Conservation (phyloP, 2,797 vertebrate genomes). For the Chelmon rostratus region DNA sequence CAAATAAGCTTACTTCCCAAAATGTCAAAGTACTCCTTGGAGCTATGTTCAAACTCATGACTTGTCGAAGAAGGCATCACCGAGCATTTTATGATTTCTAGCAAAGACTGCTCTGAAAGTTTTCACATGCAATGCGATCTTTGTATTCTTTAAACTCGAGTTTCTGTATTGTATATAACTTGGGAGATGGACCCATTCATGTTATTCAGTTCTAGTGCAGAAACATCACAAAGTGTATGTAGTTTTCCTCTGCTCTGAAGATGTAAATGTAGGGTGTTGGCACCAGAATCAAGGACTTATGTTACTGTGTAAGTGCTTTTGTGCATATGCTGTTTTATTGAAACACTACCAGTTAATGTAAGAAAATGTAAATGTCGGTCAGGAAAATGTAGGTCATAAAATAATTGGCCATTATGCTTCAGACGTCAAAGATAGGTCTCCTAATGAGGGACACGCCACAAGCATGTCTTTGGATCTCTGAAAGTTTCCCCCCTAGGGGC, state of each 20-base stretch:
- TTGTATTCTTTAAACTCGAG: constrained; percentile 21
- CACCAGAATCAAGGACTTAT: background rate
- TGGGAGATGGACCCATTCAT: constrained; percentile 30
- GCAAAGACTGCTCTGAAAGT: background rate
- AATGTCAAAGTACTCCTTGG: constrained; percentile 6
- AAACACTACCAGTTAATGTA: constrained; percentile 21
- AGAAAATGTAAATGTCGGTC: constrained; percentile 18
- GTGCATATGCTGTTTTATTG: constrained; percentile 20
- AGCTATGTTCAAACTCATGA: background rate
- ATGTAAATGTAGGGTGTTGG: constrained; percentile 14
- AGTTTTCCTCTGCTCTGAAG: background rate
- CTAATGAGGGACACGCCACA: constrained; percentile 55
- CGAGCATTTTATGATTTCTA: constrained; percentile 9
- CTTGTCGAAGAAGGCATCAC: background rate
- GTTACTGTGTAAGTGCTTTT: background rate
- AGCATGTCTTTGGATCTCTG: constrained; percentile 34
- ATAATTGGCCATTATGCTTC: constrained; percentile 43
- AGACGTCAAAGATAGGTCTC: constrained; percentile 38
- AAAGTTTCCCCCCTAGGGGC: constrained; percentile 50
- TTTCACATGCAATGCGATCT: constrained; percentile 1
- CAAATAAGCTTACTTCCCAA: background rate
- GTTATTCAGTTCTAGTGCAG: constrained; percentile 14
- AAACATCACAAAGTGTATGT: constrained; percentile 11
- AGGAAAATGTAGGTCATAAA: constrained; percentile 43
- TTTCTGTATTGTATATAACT: constrained; percentile 48